A percentile compares a stretch with the other conserved stretches of the same genome.
Conservation (phyloP, 64 coral and sea anemone genomes). For the Actinia tenebrosa region DNA sequence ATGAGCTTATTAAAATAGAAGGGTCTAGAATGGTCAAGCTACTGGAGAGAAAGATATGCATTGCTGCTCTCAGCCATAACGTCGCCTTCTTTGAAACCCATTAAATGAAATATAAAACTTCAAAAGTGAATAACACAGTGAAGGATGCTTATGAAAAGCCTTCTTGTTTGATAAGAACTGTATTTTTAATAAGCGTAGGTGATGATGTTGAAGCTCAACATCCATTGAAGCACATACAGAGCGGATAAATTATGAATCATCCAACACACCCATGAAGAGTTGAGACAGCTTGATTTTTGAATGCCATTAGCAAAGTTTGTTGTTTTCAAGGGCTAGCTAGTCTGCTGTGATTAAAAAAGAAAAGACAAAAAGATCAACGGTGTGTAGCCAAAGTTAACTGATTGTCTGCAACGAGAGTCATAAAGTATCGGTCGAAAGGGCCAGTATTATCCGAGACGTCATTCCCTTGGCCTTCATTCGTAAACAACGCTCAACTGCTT, state of each 20-base stretch:
- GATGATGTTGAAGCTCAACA: background rate
- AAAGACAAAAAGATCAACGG: background rate
- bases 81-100: background rate
- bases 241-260: constrained; percentile 6
- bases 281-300: background rate
- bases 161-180: background rate
- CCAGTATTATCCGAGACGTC: background rate
- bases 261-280: background rate
- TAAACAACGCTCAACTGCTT: background rate
- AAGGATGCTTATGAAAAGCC: background rate
- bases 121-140: background rate
- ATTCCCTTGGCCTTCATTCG: background rate
- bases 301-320: background rate
- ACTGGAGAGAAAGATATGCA: constrained; percentile 1
- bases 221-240: background rate
- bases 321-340: background rate
- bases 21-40: background rate
- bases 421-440: background rate
- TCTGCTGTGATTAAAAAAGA: background rate
- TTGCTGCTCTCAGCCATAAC: background rate
- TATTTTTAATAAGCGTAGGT: background rate
- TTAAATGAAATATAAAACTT: background rate
- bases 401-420: background rate
- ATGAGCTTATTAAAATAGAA: constrained; percentile 7
- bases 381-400: background rate